phyloP scores from a whole-genome alignment of 1,140 invertebrate genomes.

The Tetramorium parvispinum region DNA sequence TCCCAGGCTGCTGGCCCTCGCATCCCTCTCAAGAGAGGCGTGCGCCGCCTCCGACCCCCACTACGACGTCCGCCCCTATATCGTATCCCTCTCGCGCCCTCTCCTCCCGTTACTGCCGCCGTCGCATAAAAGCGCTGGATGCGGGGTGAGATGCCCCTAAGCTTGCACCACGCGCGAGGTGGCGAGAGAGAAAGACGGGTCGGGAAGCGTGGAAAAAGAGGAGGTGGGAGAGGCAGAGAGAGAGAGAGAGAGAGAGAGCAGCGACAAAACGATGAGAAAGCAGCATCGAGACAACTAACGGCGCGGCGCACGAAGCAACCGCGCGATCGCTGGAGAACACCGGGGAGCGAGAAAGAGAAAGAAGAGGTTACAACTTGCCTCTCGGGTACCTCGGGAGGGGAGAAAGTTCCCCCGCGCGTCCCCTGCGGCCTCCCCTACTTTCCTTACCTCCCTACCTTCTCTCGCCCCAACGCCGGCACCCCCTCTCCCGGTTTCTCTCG shows the following conservation, averaged over 20 bases:
- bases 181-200: constrained; percentile 46
- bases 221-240: constrained; percentile 8
- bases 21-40: constrained; percentile 72
- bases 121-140: constrained; percentile 69
- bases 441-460: constrained; percentile 76
- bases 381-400: constrained; percentile 44
- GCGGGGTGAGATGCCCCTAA: constrained; percentile 69
- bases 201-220: constrained; percentile 56
- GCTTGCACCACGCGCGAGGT: constrained; percentile 68
- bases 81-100: constrained; percentile 51
- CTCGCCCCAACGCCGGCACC: constrained; percentile 65
- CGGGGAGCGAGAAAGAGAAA: constrained; percentile 12
- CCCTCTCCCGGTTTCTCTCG: constrained; percentile 52
- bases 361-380: constrained; percentile 50
- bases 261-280: constrained; percentile 62
- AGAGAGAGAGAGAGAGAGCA: constrained; percentile 43
- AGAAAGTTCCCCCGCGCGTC: constrained; percentile 55
- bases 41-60: constrained; percentile 73
- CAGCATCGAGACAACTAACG: constrained; percentile 72
- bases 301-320: constrained; percentile 60
- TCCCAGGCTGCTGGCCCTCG: constrained; percentile 70
- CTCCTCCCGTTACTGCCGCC: constrained; percentile 57
- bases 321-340: constrained; percentile 56
- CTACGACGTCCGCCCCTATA: constrained; percentile 70
- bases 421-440: constrained; percentile 66